These are phyloP conservation scores for Tipula unca DNA, from an alignment of 2,888 invertebrate genomes.

Conservation along the genomic window DNA sequence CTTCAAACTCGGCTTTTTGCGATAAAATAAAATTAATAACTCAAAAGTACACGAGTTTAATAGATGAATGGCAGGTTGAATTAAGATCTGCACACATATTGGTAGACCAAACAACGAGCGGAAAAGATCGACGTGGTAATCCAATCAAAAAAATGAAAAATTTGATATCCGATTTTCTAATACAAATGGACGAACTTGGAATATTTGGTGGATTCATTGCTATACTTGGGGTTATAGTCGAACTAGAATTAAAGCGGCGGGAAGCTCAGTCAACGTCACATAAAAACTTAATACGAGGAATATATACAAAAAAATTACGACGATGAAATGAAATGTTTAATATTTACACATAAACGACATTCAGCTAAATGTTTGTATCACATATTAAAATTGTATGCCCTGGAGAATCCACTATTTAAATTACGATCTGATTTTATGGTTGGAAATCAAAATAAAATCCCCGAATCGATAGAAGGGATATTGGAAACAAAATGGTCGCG, in stretches of 20 bases:
- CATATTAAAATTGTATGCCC: slow-evolving; percentile 48
- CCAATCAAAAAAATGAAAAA: slow-evolving; percentile 43
- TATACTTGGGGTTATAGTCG: slow-evolving; percentile 50
- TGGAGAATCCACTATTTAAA: slow-evolving; percentile 44
- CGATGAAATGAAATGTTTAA: slow-evolving; percentile 33
- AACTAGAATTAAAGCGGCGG: slow-evolving; percentile 53
- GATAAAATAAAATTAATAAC: background rate
- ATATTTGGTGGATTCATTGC: slow-evolving; percentile 52
- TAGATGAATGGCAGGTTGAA: slow-evolving; percentile 30
- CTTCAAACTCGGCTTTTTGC: background rate
- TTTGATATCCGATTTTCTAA: slow-evolving; percentile 44
- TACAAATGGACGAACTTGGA: slow-evolving; percentile 47
- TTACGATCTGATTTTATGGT: slow-evolving; percentile 64
- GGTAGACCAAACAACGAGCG: slow-evolving; percentile 25
- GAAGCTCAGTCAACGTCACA: slow-evolving; percentile 42
- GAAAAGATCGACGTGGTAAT: slow-evolving; percentile 34
- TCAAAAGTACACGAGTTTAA: background rate
- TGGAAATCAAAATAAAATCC: slow-evolving; percentile 42
- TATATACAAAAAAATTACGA: slow-evolving; percentile 29
- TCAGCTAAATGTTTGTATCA: slow-evolving; percentile 68
- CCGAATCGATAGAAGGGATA: slow-evolving; percentile 30
- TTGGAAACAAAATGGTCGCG: slow-evolving; percentile 34
- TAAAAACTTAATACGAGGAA: slow-evolving; percentile 37
- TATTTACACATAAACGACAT: slow-evolving; percentile 46
- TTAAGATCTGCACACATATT: background rate